Evolutionary conservation across 2,113 vertebrate genomes (phyloP), one percentile per base, ranked within the genome.

Genomic region (Labeo rohita): DNA sequence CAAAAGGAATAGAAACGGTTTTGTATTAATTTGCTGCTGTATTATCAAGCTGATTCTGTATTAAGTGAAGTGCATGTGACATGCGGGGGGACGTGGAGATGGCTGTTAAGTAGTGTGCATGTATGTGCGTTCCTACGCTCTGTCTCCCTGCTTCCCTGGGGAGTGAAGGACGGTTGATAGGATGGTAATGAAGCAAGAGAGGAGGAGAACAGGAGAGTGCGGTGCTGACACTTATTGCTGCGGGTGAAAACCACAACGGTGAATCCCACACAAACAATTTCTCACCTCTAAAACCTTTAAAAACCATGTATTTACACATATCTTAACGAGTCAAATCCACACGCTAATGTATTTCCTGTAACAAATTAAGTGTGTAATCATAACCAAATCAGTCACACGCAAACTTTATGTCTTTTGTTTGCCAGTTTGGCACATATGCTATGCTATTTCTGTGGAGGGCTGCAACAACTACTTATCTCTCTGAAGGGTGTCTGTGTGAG

Each of bases 191-290:
- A 88, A 83, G 13, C 66, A 74, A 36, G 56, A 73, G 78, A 73
- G 66, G 12, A 86, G 68, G 15, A 70, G 36, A 80, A 49, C 66
- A 83, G 74, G 61, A 88, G 85, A 80, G 50, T 83, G 83, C 78
- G 75, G 68, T 76, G 83, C 82, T 83, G 86, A 90, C 89, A 90
- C 85, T 87, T 88, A 88, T 90, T 87, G 84, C 68, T 85, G 83
- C 34, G 47, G 50, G 79, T 85, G 86, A 87, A 61, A 87, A 76
- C 73, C 28, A 68, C 54, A 34, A 61, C 13, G 43, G 84, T 68
- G 49, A 54, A 43, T 36, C 86, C 45, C 84, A 78, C 84, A 63
- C 79, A 82, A 52, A 63, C 39, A 59, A 47, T 82, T 28, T 68
- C 80, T 50, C 63, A 68, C 63, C 47, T 52, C 21, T 50, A 43